Evolutionary conservation across 2,113 vertebrate genomes (phyloP).

Genomic region (Campylorhamphus procurvoides): DNA sequence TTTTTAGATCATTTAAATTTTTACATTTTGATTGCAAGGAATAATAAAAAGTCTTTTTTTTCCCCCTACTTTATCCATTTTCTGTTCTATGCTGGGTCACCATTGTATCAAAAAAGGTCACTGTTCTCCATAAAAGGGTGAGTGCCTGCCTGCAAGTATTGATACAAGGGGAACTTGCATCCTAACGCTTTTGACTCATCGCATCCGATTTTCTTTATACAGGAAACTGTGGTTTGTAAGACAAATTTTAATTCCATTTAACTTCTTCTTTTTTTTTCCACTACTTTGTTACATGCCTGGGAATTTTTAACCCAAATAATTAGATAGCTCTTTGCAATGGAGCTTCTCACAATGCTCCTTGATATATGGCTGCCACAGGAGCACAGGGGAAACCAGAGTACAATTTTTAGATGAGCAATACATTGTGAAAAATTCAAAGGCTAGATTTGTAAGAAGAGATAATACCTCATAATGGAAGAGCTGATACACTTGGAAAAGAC

Average conservation of each 20-base stretch:
- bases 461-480: neutral
- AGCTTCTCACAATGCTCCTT: neutral
- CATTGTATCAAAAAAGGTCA: neutral
- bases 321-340: neutral
- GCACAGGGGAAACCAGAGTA: neutral
- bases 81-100: neutral
- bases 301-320: neutral
- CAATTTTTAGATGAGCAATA: neutral
- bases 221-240: neutral
- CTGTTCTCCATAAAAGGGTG: conserved; percentile 30
- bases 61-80: conserved; percentile 17
- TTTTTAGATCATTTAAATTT: conserved; percentile 55
- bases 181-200: neutral
- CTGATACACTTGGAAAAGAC: neutral
- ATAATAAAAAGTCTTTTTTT: conserved; percentile 1
- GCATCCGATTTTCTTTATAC: neutral
- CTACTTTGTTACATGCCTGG: neutral
- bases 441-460: neutral
- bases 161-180: neutral
- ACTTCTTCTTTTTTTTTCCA: conserved; percentile 8
- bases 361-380: neutral
- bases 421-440: neutral
- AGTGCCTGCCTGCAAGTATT: conserved; percentile 1
- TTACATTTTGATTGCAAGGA: conserved; percentile 55
- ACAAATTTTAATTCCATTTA: neutral